These are phyloP conservation scores for Mantis religiosa DNA, from an alignment of 2,888 invertebrate genomes.

Conservation along the genomic window DNA sequence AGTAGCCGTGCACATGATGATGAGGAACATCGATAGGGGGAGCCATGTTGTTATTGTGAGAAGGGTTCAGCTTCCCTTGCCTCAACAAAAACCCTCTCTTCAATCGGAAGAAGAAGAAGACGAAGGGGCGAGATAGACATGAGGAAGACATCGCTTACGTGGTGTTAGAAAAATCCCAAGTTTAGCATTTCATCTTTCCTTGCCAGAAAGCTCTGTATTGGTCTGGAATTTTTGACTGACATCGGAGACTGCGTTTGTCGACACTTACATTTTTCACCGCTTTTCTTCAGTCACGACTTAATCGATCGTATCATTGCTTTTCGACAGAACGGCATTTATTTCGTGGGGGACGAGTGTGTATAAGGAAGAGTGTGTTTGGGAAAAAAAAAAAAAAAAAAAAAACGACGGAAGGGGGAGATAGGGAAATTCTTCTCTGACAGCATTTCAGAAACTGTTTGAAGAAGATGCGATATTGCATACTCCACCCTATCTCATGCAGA, in stretches of 20 bases:
- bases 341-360: not conserved
- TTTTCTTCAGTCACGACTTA: conserved; percentile 4
- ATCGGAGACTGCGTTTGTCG: not conserved
- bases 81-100: not conserved
- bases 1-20: not conserved
- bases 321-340: not conserved
- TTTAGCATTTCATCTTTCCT: not conserved
- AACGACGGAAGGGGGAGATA: no score
- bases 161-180: not conserved
- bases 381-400: not conserved
- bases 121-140: no score
- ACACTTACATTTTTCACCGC: conserved; percentile 10
- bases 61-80: not conserved
- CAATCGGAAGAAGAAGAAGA: not conserved
- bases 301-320: conserved; percentile 3
- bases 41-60: not conserved
- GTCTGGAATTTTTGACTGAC: conserved; percentile 3
- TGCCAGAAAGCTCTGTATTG: not conserved
- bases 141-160: not conserved
- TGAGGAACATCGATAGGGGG: not conserved
- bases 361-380: no score
- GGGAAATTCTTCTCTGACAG: conserved; percentile 11
- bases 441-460: not conserved
- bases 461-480: not conserved
- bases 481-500: not conserved